Evolutionary conservation across 1,140 invertebrate species (phyloP).

Genomic region (Aphidius ervi): DNA sequence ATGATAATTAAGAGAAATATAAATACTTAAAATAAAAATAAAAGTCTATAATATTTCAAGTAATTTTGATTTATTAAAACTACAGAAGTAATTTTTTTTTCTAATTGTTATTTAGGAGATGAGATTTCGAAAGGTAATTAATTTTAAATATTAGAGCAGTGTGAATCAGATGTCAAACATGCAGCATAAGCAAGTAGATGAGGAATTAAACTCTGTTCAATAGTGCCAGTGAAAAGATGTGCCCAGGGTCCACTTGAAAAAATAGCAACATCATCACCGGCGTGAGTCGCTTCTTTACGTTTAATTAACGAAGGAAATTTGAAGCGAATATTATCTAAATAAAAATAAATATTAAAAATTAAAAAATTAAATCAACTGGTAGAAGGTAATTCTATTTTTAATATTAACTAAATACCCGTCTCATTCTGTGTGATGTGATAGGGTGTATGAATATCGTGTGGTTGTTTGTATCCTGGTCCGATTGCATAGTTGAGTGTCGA

Average conservation of each 20-base stretch:
- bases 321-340: constrained; percentile 26
- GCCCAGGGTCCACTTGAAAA: constrained; percentile 62
- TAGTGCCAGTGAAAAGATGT: constrained; percentile 62
- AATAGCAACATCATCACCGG: constrained; percentile 66
- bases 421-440: constrained; percentile 45
- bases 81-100: no score
- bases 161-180: not conserved
- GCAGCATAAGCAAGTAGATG: constrained; percentile 60
- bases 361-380: not conserved
- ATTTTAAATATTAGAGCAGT: no score
- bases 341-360: not conserved
- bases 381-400: no score
- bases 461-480: constrained; percentile 62
- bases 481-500: constrained; percentile 72
- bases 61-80: no score
- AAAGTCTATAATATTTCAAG: no score
- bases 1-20: no score
- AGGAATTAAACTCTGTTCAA: constrained; percentile 62
- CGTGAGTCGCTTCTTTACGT: constrained; percentile 60
- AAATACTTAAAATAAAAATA: no score
- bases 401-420: constrained; percentile 40
- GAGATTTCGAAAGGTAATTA: no score
- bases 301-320: constrained; percentile 51
- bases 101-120: no score
- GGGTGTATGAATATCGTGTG: constrained; percentile 37